Conservation (phyloP, 2,797 vertebrate species). For the Phataginus tetradactyla region DNA sequence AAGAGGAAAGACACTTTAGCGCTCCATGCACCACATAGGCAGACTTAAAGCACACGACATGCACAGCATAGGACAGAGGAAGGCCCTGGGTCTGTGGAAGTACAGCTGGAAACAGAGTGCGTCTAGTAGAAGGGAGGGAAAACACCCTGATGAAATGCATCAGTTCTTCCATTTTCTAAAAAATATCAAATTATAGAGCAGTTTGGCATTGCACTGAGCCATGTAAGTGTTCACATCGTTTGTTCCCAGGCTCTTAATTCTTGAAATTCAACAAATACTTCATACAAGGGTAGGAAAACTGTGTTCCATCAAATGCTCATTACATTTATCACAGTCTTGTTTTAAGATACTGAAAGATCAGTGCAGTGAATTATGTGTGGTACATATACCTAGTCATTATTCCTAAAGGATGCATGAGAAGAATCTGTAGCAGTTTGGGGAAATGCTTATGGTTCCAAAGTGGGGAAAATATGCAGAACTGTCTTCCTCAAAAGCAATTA, state of each 20-base stretch:
- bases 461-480: background rate
- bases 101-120: background rate
- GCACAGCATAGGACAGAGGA: background rate
- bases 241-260: background rate
- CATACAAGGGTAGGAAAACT: background rate
- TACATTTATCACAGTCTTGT: background rate
- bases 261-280: background rate
- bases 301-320: background rate
- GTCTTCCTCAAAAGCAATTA: background rate
- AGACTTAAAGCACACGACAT: rapidly evolving
- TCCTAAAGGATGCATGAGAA: background rate
- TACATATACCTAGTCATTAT: background rate
- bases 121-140: background rate
- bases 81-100: background rate
- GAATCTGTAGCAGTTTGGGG: background rate
- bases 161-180: background rate
- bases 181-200: background rate
- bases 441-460: background rate
- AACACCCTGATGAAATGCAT: background rate
- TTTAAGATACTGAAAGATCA: background rate
- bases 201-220: background rate
- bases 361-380: background rate
- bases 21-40: too few relatives aligned
- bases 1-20: background rate
- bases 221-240: background rate